Evolutionary conservation across 2,888 invertebrate species (phyloP).

Genomic region (Schrankia costaestrigalis): DNA sequence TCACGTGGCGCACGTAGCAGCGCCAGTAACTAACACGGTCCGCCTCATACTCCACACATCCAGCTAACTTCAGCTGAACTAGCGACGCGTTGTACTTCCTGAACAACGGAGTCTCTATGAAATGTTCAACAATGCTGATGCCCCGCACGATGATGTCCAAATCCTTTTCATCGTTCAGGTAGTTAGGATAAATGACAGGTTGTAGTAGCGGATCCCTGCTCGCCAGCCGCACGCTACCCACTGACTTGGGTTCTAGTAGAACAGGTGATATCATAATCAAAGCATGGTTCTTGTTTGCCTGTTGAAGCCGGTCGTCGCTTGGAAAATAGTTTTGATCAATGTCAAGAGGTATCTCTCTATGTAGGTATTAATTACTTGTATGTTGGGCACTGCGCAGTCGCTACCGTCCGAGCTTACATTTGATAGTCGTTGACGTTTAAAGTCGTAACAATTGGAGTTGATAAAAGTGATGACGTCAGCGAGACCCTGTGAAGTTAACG

Average conservation of each 20-base stretch:
- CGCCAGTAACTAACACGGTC: conserved; percentile 41
- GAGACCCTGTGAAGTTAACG: conserved; percentile 49
- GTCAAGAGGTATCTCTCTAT: conserved; percentile 32
- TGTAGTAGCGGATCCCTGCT: conserved; percentile 35
- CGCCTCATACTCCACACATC: conserved; percentile 32
- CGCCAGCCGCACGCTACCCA: conserved; percentile 44
- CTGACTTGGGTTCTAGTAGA: conserved; percentile 44
- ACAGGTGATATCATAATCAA: conserved; percentile 42
- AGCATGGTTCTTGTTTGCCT: conserved; percentile 35
- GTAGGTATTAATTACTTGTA: conserved; percentile 48
- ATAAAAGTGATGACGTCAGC: conserved; percentile 45
- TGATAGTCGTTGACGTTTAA: conserved; percentile 22
- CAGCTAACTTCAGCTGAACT: conserved; percentile 33
- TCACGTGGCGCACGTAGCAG: conserved; percentile 55
- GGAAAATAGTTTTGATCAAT: conserved; percentile 19
- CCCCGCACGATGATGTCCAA: conserved; percentile 40
- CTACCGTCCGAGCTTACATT: conserved; percentile 27
- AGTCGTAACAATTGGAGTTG: conserved; percentile 53
- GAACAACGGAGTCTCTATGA: conserved; percentile 36
- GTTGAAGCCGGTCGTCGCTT: conserved; percentile 25
- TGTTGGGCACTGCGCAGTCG: conserved; percentile 45
- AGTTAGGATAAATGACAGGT: conserved; percentile 51
- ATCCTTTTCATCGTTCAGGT: conserved; percentile 43
- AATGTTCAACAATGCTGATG: conserved; percentile 41
- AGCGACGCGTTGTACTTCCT: conserved; percentile 34